phyloP scores from a whole-genome alignment of 2,888 invertebrate species.

The Caenorhabditis sulstoni region DNA sequence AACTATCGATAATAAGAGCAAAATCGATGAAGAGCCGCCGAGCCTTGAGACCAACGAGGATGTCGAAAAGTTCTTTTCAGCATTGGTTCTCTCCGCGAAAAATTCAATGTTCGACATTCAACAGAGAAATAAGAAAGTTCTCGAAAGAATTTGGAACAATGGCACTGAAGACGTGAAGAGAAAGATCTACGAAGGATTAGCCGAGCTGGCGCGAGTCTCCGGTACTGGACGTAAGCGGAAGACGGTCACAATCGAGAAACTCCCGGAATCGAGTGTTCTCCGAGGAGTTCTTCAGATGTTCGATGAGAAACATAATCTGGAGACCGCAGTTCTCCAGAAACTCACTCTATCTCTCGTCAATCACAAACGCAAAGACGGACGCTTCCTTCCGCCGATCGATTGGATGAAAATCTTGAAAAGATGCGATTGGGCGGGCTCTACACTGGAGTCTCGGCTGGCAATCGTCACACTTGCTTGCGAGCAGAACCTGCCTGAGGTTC shows the following conservation, averaged over 20 bases:
- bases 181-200: conserved; percentile 36
- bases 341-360: conserved; percentile 3
- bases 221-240: conserved; percentile 4
- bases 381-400: conserved; percentile 45
- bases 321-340: conserved; percentile 1
- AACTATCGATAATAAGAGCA: conserved; percentile 9
- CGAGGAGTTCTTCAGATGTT: conserved; percentile 20
- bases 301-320: conserved; percentile 33
- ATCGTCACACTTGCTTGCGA: conserved; percentile 46
- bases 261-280: conserved; percentile 37
- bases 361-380: conserved; percentile 34
- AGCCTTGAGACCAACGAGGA: not conserved
- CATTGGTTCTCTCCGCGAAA: not conserved
- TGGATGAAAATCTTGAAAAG: conserved; percentile 27
- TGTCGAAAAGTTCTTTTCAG: conserved; percentile 16
- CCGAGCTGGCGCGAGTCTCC: conserved; percentile 9
- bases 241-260: conserved; percentile 19
- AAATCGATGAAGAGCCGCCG: not conserved
- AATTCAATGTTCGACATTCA: not conserved
- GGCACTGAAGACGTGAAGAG: conserved; percentile 18
- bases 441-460: not conserved
- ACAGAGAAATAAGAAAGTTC: conserved; percentile 16
- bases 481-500: conserved; percentile 25
- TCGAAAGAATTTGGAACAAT: conserved; percentile 51
- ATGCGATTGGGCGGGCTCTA: conserved; percentile 1